Conservation (phyloP, 2,888 invertebrate genomes). For the Embidobia sp. region DNA sequence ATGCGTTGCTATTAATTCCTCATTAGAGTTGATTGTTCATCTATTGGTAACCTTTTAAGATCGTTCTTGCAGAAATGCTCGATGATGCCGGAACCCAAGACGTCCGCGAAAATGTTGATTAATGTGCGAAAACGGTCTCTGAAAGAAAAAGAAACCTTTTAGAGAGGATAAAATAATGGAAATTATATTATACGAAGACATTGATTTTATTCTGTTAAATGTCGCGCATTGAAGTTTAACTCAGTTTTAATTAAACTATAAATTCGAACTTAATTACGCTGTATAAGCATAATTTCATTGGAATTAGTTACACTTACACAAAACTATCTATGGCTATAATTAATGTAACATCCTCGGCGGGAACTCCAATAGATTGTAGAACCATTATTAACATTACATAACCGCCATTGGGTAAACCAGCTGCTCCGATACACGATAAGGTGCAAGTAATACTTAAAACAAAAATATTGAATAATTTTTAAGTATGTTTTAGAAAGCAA, state of each 20-base stretch:
- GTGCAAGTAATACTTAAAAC: slow-evolving; percentile 92
- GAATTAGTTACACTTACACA: too few relatives aligned
- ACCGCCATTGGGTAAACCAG: slow-evolving; percentile 97
- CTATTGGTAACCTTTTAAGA: slow-evolving; percentile 28
- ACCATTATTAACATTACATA: slow-evolving; percentile 98
- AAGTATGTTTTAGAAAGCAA: not conserved
- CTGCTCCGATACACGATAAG: slow-evolving; percentile 98
- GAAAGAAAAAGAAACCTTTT: slow-evolving; percentile 17
- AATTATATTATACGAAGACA: too few relatives aligned
- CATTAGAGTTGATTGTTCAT: slow-evolving; percentile 24
- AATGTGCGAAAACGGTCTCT: slow-evolving; percentile 79
- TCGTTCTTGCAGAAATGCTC: slow-evolving; percentile 64
- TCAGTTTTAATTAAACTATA: too few relatives aligned
- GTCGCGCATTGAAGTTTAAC: too few relatives aligned
- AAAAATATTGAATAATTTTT: not conserved
- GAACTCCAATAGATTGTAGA: slow-evolving; percentile 93
- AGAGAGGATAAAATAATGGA: too few relatives aligned
- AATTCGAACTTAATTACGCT: too few relatives aligned
- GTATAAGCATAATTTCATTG: too few relatives aligned
- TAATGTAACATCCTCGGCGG: slow-evolving; percentile 93
- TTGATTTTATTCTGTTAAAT: too few relatives aligned
- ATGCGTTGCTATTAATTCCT: slow-evolving; percentile 18
- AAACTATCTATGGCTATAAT: slow-evolving; percentile 97
- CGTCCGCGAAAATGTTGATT: slow-evolving; percentile 77
- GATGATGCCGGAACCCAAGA: slow-evolving; percentile 76